These are phyloP conservation scores for Cisticola juncidis DNA, from an alignment of 2,113 vertebrate genomes.

Conservation along the genomic window DNA sequence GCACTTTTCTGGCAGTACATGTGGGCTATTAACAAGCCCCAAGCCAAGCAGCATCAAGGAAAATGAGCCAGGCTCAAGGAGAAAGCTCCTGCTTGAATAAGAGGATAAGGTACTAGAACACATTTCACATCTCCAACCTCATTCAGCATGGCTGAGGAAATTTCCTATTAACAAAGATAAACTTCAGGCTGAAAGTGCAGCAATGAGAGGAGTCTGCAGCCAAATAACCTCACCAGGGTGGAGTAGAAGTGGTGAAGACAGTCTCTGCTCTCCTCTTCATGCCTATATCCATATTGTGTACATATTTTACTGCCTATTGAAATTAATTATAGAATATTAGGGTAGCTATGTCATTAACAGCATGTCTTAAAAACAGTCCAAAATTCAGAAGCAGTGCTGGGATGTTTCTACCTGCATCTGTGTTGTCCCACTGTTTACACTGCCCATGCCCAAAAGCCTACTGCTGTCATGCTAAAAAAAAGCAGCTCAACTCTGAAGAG, in stretches of 20 bases:
- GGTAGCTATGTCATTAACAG: background rate
- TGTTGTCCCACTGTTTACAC: background rate
- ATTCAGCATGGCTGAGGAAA: background rate
- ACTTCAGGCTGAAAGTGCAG: background rate
- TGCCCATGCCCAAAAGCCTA: background rate
- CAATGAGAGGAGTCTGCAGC: background rate
- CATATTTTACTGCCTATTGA: background rate
- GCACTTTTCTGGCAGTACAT: accelerated
- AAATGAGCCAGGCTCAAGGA: background rate
- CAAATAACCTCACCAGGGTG: accelerated
- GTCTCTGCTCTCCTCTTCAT: background rate
- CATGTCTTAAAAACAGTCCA: background rate
- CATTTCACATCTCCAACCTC: background rate
- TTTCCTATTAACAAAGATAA: background rate
- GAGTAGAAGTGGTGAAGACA: background rate
- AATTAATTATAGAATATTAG: background rate
- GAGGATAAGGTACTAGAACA: background rate
- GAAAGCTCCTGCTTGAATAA: background rate
- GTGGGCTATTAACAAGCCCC: accelerated
- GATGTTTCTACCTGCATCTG: background rate
- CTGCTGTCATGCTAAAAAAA: background rate
- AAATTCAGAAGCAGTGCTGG: background rate
- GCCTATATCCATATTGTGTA: no score
- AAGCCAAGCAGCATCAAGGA: background rate
- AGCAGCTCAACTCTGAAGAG: background rate